These are phyloP conservation scores for Philereme vetulata DNA, from an alignment of 2,888 invertebrate species.

Conservation along the genomic window DNA sequence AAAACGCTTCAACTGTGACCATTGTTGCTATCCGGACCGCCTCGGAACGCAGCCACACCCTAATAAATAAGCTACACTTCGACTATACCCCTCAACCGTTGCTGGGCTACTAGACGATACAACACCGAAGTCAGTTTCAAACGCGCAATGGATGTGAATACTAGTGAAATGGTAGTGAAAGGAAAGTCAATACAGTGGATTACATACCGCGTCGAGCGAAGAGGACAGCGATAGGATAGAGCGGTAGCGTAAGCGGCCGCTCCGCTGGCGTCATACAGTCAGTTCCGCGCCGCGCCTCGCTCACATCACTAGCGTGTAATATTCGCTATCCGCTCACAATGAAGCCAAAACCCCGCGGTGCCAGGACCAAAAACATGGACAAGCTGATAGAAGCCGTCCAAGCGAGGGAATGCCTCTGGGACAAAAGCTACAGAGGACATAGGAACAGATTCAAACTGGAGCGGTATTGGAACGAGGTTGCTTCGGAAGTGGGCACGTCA, in stretches of 20 bases:
- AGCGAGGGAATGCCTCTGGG: slow-evolving; percentile 77
- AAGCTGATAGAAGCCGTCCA: slow-evolving; percentile 78
- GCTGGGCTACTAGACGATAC: neutral
- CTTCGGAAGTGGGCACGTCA: slow-evolving; percentile 73
- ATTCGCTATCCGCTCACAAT: slow-evolving; percentile 65
- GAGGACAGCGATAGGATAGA: slow-evolving; percentile 57
- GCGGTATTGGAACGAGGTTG: slow-evolving; percentile 79
- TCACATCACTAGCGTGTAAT: slow-evolving; percentile 52
- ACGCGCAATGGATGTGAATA: slow-evolving; percentile 23
- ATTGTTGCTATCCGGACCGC: slow-evolving; percentile 47
- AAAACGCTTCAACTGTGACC: slow-evolving; percentile 54
- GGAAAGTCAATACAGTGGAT: slow-evolving; percentile 39
- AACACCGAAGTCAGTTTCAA: neutral
- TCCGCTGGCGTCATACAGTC: slow-evolving; percentile 43
- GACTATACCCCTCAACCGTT: slow-evolving; percentile 33
- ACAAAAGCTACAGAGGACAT: slow-evolving; percentile 74
- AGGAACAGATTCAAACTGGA: slow-evolving; percentile 76
- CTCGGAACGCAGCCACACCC: slow-evolving; percentile 43
- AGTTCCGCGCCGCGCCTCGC: slow-evolving; percentile 64
- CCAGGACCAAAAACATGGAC: slow-evolving; percentile 73
- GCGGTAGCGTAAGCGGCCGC: slow-evolving; percentile 54
- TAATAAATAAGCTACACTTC: slow-evolving; percentile 25
- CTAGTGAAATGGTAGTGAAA: slow-evolving; percentile 5
- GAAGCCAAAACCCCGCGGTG: slow-evolving; percentile 67
- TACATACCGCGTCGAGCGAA: slow-evolving; percentile 68